These are phyloP conservation scores for Leptopilina myrica DNA, from an alignment of 2,888 invertebrate species.

Conservation along the genomic window DNA sequence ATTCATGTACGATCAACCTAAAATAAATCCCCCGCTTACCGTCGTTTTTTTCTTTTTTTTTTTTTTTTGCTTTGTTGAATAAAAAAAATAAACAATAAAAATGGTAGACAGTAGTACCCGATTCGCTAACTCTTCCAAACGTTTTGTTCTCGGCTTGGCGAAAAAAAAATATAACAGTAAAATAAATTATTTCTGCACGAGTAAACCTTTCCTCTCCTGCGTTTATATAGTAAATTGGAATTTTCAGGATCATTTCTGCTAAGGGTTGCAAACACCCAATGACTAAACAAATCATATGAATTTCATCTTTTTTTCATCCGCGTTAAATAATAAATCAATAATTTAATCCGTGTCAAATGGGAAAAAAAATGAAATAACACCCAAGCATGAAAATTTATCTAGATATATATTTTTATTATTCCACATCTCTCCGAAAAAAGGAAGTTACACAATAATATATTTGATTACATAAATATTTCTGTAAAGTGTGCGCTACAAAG, in stretches of 20 bases:
- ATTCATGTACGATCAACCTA: not conserved
- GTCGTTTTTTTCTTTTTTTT: not conserved
- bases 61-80: not conserved
- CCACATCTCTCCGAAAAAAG: too few relatives aligned
- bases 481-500: too few relatives aligned
- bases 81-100: not conserved
- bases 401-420: too few relatives aligned
- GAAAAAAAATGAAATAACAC: not conserved
- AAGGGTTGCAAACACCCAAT: not conserved
- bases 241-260: constrained; percentile 12
- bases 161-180: constrained; percentile 3
- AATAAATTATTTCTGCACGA: constrained; percentile 20
- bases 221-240: not conserved
- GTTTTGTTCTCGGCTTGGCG: not conserved
- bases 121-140: not conserved
- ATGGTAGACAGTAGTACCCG: not conserved
- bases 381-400: not conserved
- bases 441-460: too few relatives aligned
- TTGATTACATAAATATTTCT: too few relatives aligned
- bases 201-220: not conserved
- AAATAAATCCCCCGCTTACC: not conserved
- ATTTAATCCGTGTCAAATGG: not conserved
- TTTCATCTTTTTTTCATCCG: not conserved
- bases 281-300: constrained; percentile 6
- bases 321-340: too few relatives aligned